Base-by-base conservation (phyloP, 2,797 vertebrate species). In the Hylomyscus alleni region DNA sequence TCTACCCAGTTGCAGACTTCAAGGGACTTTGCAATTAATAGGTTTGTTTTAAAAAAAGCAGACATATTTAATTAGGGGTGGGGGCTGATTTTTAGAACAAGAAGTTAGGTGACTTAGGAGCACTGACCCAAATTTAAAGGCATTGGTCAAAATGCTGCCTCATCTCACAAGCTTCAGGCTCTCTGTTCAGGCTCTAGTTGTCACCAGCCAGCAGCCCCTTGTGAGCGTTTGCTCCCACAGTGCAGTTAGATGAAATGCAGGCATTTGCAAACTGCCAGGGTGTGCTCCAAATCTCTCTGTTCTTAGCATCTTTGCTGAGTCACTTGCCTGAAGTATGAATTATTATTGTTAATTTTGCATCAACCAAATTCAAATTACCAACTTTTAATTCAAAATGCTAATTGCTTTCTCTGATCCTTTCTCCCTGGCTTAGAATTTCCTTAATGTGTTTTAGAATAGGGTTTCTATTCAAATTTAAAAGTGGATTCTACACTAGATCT, bases 321-420 rank as follows among this genome's bases (percentile, higher is more conserved):
- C 91, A 91, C 22, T 60, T 14, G 67, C 56, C 60, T 67, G 29
- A 20, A 10, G 26, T 56, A 20, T 29, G 75, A 90, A 9, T 67
- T 75, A n/a, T 56, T 56, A 52, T 47, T 67, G 72, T 31, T n/a
- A n/a, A 84, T 77, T 84, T 90, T 47, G 40, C 31, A 54, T 31
- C 24, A 5, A 56, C 84, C 29, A 73, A 86, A 60, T 6, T 80
- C 62, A 93, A 56, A 47, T 56, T 37, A 86, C 24, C 37, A 7
- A 19, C 13, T 91, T 97, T 67, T 67, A 83, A 87, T 60, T 65
- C 37, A 89, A 80, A 90, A 78, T 11, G 44, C 14, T 11, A 58
- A 65, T 19, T 90, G 10, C 22, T 40, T 81, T 86, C 67, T 93
- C 34, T 47, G 22, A 60, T 84, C 72, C 88, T 37, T 62, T n/a